A percentile compares a stretch with the other conserved stretches of the same genome.
phyloP scores from a whole-genome alignment of 2,888 invertebrate species.

The Agrochola litura region DNA sequence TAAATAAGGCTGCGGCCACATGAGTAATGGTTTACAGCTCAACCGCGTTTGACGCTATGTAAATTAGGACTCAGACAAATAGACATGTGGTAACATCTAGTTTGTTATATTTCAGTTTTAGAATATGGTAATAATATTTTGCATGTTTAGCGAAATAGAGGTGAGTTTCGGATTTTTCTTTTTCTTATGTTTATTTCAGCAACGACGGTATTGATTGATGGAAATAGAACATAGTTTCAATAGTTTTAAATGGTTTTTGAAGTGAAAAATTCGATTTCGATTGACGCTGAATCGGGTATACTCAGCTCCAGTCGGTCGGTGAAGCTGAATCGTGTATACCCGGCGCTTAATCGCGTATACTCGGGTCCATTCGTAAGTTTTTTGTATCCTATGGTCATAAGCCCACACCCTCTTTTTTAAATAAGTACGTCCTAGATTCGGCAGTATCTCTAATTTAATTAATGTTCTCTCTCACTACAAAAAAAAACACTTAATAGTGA shows the following conservation, averaged over 20 bases:
- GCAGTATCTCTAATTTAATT: neutral
- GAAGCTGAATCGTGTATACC: neutral
- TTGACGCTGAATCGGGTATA: neutral
- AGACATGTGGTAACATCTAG: constrained; percentile 29
- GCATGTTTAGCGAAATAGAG: constrained; percentile 21
- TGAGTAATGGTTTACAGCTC: constrained; percentile 59
- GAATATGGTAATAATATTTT: constrained; percentile 33
- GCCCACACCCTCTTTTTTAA: neutral
- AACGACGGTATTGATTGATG: neutral
- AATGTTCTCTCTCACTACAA: neutral
- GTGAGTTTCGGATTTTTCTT: neutral
- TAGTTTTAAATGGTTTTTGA: neutral
- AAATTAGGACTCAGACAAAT: constrained; percentile 53
- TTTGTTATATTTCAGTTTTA: constrained; percentile 27
- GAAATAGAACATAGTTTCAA: no score
- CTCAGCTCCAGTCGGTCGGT: no score
- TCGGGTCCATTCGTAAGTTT: neutral
- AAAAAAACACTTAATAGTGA: neutral
- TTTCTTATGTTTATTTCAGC: neutral
- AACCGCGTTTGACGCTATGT: constrained; percentile 39
- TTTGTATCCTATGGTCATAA: neutral
- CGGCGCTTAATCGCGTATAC: neutral
- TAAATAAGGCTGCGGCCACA: constrained; percentile 46
- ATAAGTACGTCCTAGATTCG: neutral
- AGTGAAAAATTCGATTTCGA: neutral